Base-by-base conservation (phyloP, 2,113 vertebrate genomes). In the Zapus hudsonius region DNA sequence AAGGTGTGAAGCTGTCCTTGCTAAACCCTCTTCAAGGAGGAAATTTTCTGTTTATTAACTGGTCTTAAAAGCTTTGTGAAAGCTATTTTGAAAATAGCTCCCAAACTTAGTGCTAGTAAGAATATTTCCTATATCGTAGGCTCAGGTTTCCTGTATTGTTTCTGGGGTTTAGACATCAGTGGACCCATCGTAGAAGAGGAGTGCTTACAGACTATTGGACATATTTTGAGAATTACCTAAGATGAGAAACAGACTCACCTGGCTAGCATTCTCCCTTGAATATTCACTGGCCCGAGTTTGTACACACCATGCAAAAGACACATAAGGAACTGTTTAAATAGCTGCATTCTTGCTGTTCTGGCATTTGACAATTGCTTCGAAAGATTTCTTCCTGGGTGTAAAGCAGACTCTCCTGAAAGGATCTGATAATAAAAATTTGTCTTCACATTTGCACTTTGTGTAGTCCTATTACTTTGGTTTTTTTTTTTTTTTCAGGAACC, bases 241-340 rank as follows among this genome's bases (percentile, higher is more conserved):
- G 94, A 96, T 96, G 94, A 96, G 84, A 94, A 96, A 94, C 94
- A 96, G 93, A 87, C n/a, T 96, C 66, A 96, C 80, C 89, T 91
- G 74, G 55, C 31, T 87, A 92, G n/a, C 90, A 93, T 94, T 90
- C 93, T 88, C 22, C 78, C 57, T 84, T 90, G 40, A 82, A 87
- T 93, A 93, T n/a, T 91, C 25, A 27, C 72, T 66, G 69, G 80
- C 52, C 63, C 0, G 0, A 89, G 42, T 94, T 89, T 91, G 76
- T 57, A 87, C 38, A 74, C 42, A 44, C 76, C 57, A 38, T 90
- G 84, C 23, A 81, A 95, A 94, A 92, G 63, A 81, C 95, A 52
- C 90, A 87, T 93, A 82, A 94, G 84, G 87, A 96, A 89, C 73
- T 89, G 44, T 81, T 94, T 96, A 91, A 88, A 86, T 73, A 84